These are phyloP conservation scores for Elephantulus edwardii DNA, from an alignment of 2,113 vertebrate species.

Conservation along the genomic window DNA sequence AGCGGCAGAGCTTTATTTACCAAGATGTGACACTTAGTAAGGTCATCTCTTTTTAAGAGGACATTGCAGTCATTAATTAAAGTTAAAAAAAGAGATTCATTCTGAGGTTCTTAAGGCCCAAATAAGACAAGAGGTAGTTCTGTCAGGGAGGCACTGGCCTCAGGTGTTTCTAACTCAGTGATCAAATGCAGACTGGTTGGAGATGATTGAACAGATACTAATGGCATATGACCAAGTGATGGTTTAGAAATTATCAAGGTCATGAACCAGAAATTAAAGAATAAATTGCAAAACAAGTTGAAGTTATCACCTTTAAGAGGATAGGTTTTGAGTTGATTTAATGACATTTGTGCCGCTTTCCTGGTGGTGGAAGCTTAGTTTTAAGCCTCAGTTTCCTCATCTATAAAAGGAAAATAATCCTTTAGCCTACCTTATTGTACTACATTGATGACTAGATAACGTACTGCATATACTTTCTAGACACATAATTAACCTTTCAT, in stretches of 20 bases:
- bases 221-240: slow-evolving; percentile 18
- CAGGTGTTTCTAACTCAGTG: not conserved
- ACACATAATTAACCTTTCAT: not conserved
- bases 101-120: not conserved
- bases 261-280: slow-evolving; percentile 66
- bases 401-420: not conserved
- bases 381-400: slow-evolving; percentile 6
- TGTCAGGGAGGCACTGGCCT: not conserved
- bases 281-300: slow-evolving; percentile 60
- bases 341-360: not conserved
- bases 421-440: not conserved
- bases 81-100: not conserved
- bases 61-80: slow-evolving; percentile 48
- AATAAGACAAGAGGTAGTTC: slow-evolving; percentile 14
- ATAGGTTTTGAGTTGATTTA: slow-evolving; percentile 4
- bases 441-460: slow-evolving; percentile 2
- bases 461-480: not conserved
- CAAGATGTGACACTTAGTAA: slow-evolving; percentile 70
- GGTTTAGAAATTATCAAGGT: slow-evolving; percentile 59
- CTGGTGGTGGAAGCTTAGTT: not conserved
- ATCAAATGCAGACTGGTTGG: not conserved
- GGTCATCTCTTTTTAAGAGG: slow-evolving; percentile 67
- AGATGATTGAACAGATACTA: slow-evolving; percentile 16
- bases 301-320: not conserved
- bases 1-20: slow-evolving; percentile 72